These are phyloP conservation scores for Puntigrus tetrazona DNA, from an alignment of 2,113 vertebrate genomes.

Conservation along the genomic window DNA sequence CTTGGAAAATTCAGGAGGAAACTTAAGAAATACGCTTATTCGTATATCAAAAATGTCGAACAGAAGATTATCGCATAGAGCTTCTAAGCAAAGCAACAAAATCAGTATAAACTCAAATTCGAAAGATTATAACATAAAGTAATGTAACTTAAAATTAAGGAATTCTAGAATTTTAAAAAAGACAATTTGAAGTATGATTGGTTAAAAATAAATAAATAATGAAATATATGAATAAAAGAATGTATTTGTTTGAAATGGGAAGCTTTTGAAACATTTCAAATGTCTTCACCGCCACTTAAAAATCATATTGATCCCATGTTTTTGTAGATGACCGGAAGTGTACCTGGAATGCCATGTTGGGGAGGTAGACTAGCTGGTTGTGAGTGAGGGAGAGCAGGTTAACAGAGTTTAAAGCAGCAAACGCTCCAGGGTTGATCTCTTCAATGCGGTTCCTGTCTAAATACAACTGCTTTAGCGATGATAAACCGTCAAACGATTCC, in stretches of 20 bases:
- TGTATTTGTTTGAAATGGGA: no score
- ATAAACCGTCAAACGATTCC: slow-evolving; percentile 88
- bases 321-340: background rate
- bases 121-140: background rate
- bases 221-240: no score
- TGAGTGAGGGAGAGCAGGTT: slow-evolving; percentile 82
- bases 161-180: background rate
- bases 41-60: background rate
- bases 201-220: no score
- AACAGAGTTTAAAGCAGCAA: slow-evolving; percentile 84
- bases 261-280: no score
- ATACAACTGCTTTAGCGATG: slow-evolving; percentile 82
- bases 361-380: slow-evolving; percentile 89
- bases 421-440: slow-evolving; percentile 87
- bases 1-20: background rate
- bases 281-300: no score
- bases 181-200: no score
- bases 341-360: slow-evolving; percentile 90
- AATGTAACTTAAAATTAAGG: background rate
- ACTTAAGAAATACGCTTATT: no score
- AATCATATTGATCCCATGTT: background rate
- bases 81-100: background rate
- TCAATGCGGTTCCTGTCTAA: slow-evolving; percentile 83
- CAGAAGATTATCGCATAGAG: background rate
- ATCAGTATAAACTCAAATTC: background rate